A percentile compares a stretch with the other conserved stretches of the same genome.
Evolutionary conservation across 2,797 vertebrate species (phyloP).

Genomic region (Arctocebus calabarensis): DNA sequence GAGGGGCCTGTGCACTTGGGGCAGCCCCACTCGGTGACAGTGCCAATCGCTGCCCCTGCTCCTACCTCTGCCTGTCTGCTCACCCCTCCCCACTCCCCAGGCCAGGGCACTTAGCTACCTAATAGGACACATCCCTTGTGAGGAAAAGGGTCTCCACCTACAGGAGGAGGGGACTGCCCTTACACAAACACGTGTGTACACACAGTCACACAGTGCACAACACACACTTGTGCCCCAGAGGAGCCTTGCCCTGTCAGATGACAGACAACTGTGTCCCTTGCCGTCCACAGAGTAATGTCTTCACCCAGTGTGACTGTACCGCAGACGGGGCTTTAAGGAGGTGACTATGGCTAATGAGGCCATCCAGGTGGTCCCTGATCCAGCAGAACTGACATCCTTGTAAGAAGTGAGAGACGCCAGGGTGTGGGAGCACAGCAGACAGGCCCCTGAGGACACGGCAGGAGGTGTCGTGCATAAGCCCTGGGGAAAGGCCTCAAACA

Average conservation of each 20-base stretch:
- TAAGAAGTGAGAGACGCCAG: accelerated
- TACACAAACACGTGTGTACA: background rate
- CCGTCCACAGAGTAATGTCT: background rate
- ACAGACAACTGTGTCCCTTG: background rate
- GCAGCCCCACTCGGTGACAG: background rate
- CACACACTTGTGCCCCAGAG: too few relatives aligned
- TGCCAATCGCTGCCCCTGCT: background rate
- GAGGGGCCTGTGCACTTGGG: background rate
- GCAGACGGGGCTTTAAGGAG: background rate
- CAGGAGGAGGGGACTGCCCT: background rate
- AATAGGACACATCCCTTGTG: background rate
- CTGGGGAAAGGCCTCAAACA: background rate
- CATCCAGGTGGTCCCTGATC: background rate
- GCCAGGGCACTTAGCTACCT: background rate
- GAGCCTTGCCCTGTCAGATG: background rate
- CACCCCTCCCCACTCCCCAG: background rate
- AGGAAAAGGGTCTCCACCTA: background rate
- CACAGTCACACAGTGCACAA: background rate
- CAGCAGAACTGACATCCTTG: accelerated
- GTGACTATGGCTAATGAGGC: background rate
- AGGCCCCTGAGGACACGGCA: too few relatives aligned
- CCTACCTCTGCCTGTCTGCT: background rate
- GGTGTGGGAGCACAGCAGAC: background rate
- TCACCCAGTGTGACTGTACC: too few relatives aligned
- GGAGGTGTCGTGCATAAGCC: too few relatives aligned